phyloP scores from a whole-genome alignment of 2,888 invertebrate genomes.

The Lycaena phlaeas region DNA sequence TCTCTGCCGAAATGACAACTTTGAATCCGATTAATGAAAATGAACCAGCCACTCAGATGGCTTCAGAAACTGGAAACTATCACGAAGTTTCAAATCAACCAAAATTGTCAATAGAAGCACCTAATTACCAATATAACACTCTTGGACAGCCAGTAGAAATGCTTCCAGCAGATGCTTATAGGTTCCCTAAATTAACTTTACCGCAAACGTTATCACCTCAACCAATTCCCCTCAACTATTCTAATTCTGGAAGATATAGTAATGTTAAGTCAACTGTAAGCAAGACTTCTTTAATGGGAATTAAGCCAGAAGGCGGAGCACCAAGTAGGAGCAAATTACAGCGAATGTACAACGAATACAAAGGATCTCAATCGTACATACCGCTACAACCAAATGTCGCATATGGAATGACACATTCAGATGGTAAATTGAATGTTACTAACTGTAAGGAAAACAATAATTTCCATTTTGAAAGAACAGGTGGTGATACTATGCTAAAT shows the following conservation, averaged over 20 bases:
- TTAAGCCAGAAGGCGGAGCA: conserved; percentile 29
- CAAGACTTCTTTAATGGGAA: conserved; percentile 48
- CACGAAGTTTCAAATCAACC: conserved; percentile 8
- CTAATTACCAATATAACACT: conserved; percentile 41
- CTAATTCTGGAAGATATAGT: conserved; percentile 22
- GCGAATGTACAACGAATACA: conserved; percentile 53
- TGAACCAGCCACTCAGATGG: background rate
- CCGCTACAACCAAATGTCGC: conserved; percentile 37
- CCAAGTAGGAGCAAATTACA: conserved; percentile 51
- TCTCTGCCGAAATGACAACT: conserved; percentile 14
- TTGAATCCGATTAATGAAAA: conserved; percentile 19
- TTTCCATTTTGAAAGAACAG: conserved; percentile 41
- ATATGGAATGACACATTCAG: conserved; percentile 35
- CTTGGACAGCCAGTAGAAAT: conserved; percentile 52
- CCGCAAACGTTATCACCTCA: conserved; percentile 54
- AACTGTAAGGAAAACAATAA: conserved; percentile 20
- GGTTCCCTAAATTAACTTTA: conserved; percentile 26
- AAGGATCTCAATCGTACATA: conserved; percentile 51
- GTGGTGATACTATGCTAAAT: conserved; percentile 42
- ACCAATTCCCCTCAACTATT: conserved; percentile 23
- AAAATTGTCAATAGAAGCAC: conserved; percentile 11
- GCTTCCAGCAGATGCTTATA: conserved; percentile 36
- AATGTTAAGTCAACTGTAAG: conserved; percentile 51
- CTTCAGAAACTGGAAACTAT: background rate
- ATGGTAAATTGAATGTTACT: conserved; percentile 34